Conservation (phyloP, 2,797 vertebrate species). For the Macropodus opercularis region DNA sequence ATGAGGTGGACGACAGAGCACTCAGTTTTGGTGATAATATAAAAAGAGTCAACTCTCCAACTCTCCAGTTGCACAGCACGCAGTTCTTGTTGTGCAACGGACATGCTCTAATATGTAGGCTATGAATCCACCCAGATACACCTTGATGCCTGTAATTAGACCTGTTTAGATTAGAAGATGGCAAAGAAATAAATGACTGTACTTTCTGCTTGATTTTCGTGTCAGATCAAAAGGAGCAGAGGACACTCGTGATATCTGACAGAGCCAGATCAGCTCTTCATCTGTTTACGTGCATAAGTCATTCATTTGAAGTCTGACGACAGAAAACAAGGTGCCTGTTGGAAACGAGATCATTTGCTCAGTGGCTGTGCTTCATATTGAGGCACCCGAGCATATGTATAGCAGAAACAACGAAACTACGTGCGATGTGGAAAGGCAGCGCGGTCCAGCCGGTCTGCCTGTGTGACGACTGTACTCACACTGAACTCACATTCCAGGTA, state of each 20-base stretch:
- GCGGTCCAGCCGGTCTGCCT: constrained; percentile 4
- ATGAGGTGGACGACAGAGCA: constrained; percentile 52
- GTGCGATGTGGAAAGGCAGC: background rate
- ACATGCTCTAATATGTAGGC: constrained; percentile 67
- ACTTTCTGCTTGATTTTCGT: constrained; percentile 73
- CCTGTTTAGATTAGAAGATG: constrained; percentile 80
- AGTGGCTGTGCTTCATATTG: background rate
- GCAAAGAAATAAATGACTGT: constrained; percentile 71
- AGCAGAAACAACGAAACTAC: background rate
- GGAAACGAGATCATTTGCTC: background rate
- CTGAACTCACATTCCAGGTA: constrained; percentile 1
- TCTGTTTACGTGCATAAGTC: constrained; percentile 46
- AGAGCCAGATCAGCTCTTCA: constrained; percentile 49
- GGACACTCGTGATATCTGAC: constrained; percentile 61
- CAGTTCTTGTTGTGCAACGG: constrained; percentile 69
- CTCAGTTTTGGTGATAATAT: constrained; percentile 60
- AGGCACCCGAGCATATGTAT: background rate
- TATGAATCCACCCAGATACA: constrained; percentile 71
- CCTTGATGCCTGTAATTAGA: constrained; percentile 81
- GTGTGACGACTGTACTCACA: background rate
- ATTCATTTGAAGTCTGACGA: constrained; percentile 30
- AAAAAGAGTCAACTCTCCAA: constrained; percentile 26
- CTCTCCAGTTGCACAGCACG: constrained; percentile 47
- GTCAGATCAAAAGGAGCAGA: constrained; percentile 77
- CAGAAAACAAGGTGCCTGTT: constrained; percentile 27